Percentiles rank a stretch among this genome's conserved stretches.
Evolutionary conservation across 1,140 invertebrate genomes (phyloP).

Genomic region (Drosophila prosaltans): DNA sequence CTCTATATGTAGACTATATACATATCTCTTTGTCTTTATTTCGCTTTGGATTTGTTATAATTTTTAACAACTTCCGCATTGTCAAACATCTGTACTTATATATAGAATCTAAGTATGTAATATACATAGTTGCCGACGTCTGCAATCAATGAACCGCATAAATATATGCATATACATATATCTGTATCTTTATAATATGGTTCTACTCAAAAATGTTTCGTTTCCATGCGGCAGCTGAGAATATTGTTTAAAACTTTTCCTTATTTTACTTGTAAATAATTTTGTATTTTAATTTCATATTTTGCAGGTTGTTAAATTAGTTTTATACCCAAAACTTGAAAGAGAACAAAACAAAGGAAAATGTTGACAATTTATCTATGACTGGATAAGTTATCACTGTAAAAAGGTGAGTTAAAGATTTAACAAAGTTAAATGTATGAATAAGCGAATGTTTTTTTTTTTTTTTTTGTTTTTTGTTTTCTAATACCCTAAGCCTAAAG

Average conservation of each 20-base stretch:
- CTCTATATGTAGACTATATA: slow-evolving; percentile 17
- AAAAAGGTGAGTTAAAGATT: not conserved
- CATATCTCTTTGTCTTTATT: slow-evolving; percentile 70
- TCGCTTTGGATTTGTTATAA: slow-evolving; percentile 76
- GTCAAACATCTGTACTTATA: slow-evolving; percentile 63
- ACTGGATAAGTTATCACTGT: slow-evolving; percentile 1
- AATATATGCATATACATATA: slow-evolving; percentile 44
- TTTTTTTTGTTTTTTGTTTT: not conserved
- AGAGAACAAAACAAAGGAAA: not conserved
- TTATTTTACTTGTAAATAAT: slow-evolving; percentile 5
- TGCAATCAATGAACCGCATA: slow-evolving; percentile 69
- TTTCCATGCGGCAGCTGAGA: slow-evolving; percentile 2
- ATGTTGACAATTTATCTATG: not conserved
- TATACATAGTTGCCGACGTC: slow-evolving; percentile 31
- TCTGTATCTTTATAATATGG: not conserved
- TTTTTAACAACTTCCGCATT: slow-evolving; percentile 77
- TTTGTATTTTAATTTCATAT: not conserved
- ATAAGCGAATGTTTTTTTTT: not conserved
- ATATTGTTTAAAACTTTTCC: not conserved
- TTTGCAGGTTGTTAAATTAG: slow-evolving; percentile 7
- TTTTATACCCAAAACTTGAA: not conserved
- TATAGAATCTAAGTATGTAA: slow-evolving; percentile 22
- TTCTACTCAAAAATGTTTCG: slow-evolving; percentile 13
- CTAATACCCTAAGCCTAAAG: not conserved
- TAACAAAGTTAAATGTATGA: not conserved